Evolutionary conservation across 2,888 invertebrate species (phyloP), one percentile per base, ranked within the genome.

Genomic region (Palloptera scutellata): DNA sequence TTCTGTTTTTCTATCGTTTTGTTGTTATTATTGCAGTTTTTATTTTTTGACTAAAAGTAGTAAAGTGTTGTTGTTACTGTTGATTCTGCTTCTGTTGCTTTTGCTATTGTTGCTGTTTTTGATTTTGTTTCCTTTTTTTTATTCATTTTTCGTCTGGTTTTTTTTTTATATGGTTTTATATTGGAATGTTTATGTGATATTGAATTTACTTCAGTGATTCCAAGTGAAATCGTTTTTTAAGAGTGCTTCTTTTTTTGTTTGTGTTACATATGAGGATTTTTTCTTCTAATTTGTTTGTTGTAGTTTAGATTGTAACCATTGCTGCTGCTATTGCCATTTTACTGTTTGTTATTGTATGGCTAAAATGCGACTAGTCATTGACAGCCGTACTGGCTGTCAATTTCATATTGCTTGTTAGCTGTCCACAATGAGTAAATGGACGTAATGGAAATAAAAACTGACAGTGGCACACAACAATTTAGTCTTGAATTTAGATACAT

Each of bases 111-210:
- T 58, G 15, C 13, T 66, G 55, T 66, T 58, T 58, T 30, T 3
- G 45, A 65, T n/a, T 40, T 51, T 12, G 54, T 63, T 63, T 20
- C 1, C 13, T 53, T 15, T 17, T n/a, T 53, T 53, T 53, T 11
- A n/a, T n/a, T 15, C 53, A 53, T 17, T 53, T 48, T n/a, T n/a
- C 20, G 8, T 45, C 57, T 40, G 57, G 40, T 9, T 48, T 15
- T 13, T 45, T 48, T 45, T 11, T 48, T 78, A 77, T 78, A 79
- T 76, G 79, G 72, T 61, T 68, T 41, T 17, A 9, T 13, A 19
- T n/a, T 9, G 30, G 20, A 43, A 43, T 51, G 52, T 8, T 5
- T 17, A 19, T 66, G 12, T 48, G 61, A 48, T 19, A 51, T 12
- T n/a, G 13, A 15, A 48, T 15, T 48, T n/a, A 48, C 48, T 48